Evolutionary conservation across 2,797 vertebrate species (phyloP), one percentile per base, ranked within the genome.

Genomic region (Salmo trutta): DNA sequence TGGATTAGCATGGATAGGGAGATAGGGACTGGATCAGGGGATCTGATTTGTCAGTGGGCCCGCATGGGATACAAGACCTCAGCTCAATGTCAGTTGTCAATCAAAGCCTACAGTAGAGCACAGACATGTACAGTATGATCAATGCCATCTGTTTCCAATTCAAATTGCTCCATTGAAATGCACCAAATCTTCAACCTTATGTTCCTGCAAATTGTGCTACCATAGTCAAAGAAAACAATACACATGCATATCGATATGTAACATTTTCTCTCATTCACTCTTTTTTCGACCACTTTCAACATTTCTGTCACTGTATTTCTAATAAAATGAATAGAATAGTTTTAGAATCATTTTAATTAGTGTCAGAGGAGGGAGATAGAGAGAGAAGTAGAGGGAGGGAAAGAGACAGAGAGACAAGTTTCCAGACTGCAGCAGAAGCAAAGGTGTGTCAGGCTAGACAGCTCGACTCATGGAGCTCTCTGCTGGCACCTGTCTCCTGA

Each of bases 401-500:
- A 10, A 51, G 7, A 59, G 52, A 29, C 24, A 56, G 64, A 52
- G 36, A 68, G 74, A 82, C 59, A n/a, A 82, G 77, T 79, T 84
- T 79, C 81, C 84, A 91, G 80, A 79, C 84, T 85, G 81, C 6
- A 77, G 83, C 75, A 67, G 27, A 81, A 89, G 82, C 80, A 85
- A 87, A 91, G 91, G 90, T 91, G 90, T 91, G 91, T 93, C 91
- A 88, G 4, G 75, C 74, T 81, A 81, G 92, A 93, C 92, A 93
- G 90, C 87, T 90, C 83, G 79, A 88, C 89, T 88, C 89, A 88
- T 74, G 71, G 86, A 90, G 86, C 83, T 74, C 62, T 52, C 21
- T 51, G 85, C 47, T 51, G 85, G 85, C 51, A 79, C 84, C 83
- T 88, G 80, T 84, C 91, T 82, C 86, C 77, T 91, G 91, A 92